Evolutionary conservation across 1,140 invertebrate genomes (phyloP).

Genomic region (Bombus vancouverensis): DNA sequence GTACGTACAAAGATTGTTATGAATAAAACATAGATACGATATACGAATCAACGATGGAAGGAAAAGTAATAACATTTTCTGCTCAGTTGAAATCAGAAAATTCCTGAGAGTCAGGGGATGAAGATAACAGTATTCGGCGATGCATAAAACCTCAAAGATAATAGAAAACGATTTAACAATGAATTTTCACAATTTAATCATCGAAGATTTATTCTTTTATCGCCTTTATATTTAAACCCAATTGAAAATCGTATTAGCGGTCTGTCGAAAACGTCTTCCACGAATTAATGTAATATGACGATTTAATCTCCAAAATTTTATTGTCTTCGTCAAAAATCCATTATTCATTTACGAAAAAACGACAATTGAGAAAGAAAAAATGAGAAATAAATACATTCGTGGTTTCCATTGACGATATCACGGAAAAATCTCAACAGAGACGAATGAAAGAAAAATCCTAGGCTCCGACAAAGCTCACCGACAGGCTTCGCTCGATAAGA

Average conservation of each 20-base stretch:
- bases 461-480: conserved; percentile 40
- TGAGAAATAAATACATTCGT: no score
- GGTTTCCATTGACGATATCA: no score
- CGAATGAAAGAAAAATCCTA: conserved; percentile 26
- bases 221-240: not conserved
- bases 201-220: not conserved
- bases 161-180: not conserved
- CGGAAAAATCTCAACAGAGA: conserved; percentile 1
- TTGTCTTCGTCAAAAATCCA: not conserved
- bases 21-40: conserved; percentile 24
- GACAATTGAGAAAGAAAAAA: not conserved
- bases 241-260: not conserved
- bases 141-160: not conserved
- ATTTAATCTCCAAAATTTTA: not conserved
- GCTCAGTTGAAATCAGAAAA: not conserved
- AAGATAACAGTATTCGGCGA: not conserved
- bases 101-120: no score
- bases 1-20: not conserved
- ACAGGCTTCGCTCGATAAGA: conserved; percentile 46
- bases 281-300: not conserved
- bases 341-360: not conserved
- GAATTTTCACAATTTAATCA: no score
- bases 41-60: not conserved
- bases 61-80: not conserved
- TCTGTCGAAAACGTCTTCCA: not conserved